Percentiles rank a stretch among this genome's conserved stretches.
Evolutionary conservation across 2,888 invertebrate genomes (phyloP).

Genomic region (Heliconius aoede): DNA sequence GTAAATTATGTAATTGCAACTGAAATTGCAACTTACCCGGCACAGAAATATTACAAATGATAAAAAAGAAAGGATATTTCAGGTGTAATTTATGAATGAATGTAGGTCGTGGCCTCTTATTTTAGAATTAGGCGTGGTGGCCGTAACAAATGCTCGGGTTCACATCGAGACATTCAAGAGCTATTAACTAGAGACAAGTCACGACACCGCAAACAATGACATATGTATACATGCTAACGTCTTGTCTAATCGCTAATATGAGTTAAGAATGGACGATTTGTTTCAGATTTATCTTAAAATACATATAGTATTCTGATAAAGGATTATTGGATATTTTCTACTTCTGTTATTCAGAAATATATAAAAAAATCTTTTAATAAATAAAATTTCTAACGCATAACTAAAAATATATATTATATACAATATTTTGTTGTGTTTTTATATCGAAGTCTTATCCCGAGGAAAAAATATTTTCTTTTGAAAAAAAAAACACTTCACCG

Average conservation of each 20-base stretch:
- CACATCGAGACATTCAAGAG: slow-evolving; percentile 16
- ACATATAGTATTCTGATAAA: too few species aligned
- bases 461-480: too few species aligned
- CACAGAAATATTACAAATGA: not conserved
- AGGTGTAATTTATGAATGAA: slow-evolving; percentile 1
- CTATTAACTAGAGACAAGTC: slow-evolving; percentile 26
- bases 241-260: slow-evolving; percentile 23
- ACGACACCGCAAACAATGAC: slow-evolving; percentile 24
- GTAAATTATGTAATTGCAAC: not conserved
- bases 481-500: too few species aligned
- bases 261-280: slow-evolving; percentile 17
- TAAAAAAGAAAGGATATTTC: not conserved
- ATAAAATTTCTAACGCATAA: too few species aligned
- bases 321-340: too few species aligned
- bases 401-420: too few species aligned
- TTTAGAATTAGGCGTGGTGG: slow-evolving; percentile 33
- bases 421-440: too few species aligned
- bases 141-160: slow-evolving; percentile 28
- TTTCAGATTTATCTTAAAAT: not conserved
- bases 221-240: slow-evolving; percentile 8
- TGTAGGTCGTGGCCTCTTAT: slow-evolving; percentile 34
- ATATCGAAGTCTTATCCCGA: too few species aligned
- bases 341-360: too few species aligned
- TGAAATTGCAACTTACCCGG: not conserved
- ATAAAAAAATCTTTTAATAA: too few species aligned